Evolutionary conservation across 2,113 vertebrate species (phyloP).

Genomic region (Rhea pennata): DNA sequence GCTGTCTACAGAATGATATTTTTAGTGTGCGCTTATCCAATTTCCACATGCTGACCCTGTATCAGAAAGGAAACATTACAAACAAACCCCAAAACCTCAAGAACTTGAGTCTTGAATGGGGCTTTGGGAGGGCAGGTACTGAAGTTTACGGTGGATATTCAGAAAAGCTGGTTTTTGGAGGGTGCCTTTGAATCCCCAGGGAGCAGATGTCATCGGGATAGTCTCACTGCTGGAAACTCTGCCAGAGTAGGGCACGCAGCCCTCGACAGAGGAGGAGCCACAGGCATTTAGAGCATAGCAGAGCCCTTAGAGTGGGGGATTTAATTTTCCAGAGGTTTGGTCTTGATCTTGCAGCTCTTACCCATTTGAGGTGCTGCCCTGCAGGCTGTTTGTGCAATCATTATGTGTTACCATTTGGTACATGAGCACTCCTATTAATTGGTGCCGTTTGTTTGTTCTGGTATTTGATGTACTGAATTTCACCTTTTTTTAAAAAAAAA

Average conservation of each 20-base stretch:
- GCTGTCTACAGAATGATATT: slow-evolving; percentile 50
- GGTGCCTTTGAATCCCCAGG: not conserved
- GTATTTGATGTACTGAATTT: slow-evolving; percentile 54
- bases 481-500: not conserved
- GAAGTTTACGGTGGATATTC: slow-evolving; percentile 32
- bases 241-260: not conserved
- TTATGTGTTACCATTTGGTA: slow-evolving; percentile 46
- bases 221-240: not conserved
- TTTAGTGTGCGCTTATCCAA: slow-evolving; percentile 40
- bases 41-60: slow-evolving; percentile 54
- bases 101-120: slow-evolving; percentile 42
- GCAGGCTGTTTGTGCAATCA: not conserved
- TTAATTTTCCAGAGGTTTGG: slow-evolving; percentile 69
- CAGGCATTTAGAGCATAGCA: slow-evolving; percentile 41
- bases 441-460: slow-evolving; percentile 57
- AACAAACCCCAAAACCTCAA: slow-evolving; percentile 22
- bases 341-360: not conserved
- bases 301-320: slow-evolving; percentile 21
- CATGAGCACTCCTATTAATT: slow-evolving; percentile 48
- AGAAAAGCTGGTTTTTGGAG: slow-evolving; percentile 36
- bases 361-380: not conserved
- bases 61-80: slow-evolving; percentile 31
- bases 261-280: slow-evolving; percentile 43
- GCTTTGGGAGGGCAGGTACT: slow-evolving; percentile 28
- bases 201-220: slow-evolving; percentile 40